phyloP scores from a whole-genome alignment of 2,797 vertebrate species.

The Sus cebifrons region DNA sequence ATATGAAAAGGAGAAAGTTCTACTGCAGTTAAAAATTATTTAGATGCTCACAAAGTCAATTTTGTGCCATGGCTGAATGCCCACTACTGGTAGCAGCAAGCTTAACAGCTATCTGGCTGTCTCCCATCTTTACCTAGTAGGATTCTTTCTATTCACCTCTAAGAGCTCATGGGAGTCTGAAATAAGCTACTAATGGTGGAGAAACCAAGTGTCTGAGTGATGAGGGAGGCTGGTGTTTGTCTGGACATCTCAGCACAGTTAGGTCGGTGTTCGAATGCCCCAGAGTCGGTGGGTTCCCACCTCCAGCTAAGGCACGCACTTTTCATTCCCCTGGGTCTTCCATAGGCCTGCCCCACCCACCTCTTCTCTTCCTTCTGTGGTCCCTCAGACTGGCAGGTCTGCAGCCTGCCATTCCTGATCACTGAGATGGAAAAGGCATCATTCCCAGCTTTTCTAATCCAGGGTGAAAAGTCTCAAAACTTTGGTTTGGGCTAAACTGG shows the following conservation, averaged over 20 bases:
- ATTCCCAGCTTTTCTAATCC: neutral
- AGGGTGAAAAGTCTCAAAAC: neutral
- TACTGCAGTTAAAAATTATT: slow-evolving; percentile 8
- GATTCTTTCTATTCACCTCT: neutral
- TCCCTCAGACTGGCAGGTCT: neutral
- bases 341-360: neutral
- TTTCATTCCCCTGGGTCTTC: neutral
- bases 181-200: neutral
- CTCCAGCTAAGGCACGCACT: neutral
- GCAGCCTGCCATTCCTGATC: neutral
- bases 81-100: neutral
- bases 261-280: neutral
- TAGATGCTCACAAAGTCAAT: neutral
- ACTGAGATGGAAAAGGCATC: neutral
- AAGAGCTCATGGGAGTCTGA: neutral
- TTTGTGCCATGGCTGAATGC: neutral
- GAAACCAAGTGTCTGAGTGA: neutral
- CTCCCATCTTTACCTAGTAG: neutral
- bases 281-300: neutral
- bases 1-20: neutral
- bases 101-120: neutral
- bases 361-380: neutral
- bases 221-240: neutral
- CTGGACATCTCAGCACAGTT: neutral
- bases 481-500: neutral